Base-by-base conservation (phyloP, 2,888 invertebrate genomes). In the Ophion costatus region DNA sequence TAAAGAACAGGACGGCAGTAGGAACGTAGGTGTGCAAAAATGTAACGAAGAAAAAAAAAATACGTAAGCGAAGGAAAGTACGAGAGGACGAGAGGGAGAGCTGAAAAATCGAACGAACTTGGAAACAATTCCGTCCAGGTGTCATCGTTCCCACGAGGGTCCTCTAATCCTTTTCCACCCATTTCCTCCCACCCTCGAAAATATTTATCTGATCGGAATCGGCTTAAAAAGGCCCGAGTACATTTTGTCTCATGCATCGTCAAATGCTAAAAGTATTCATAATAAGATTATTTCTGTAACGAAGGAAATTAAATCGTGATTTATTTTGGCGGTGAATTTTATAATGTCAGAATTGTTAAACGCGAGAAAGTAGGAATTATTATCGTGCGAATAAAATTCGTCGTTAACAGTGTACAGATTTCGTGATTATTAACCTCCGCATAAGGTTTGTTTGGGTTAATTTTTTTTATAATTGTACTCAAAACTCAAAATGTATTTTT, bases 111-210 rank as follows among this genome's bases (percentile, higher is more conserved):
- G 61, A 79, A 51, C 51, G 61, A 71, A 79, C 70, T 63, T 74
- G 69, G 56, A 84, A 84, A 84, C 84, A 84, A 84, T 84, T 82
- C 69, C 63, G 74, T 67, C 82, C 84, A 84, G 84, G 84, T 84
- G 84, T 76, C n/a, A n/a, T 70, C 75, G 84, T 88, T 86, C 76
- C 57, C 66, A 57, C 57, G 61, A 63, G 61, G 61, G 22, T 51
- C 66, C 79, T 80, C 73, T 79, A 79, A 81, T 80, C 84, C 83
- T 73, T 83, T 83, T 76, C 66, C 42, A 64, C 57, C 64, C 70
- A 66, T 33, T 66, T 66, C 22, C 75, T 56, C 22, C 22, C 33
- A n/a, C 33, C 29, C 64, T 45, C 64, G 22, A 14, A 22, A 75
- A 66, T 75, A 66, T 75, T 75, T 75, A 38, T 64, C 33, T 56